A percentile compares a stretch with the other conserved stretches of the same genome.
phyloP scores from a whole-genome alignment of 2,888 invertebrate species.

The Copidosoma aretas region DNA sequence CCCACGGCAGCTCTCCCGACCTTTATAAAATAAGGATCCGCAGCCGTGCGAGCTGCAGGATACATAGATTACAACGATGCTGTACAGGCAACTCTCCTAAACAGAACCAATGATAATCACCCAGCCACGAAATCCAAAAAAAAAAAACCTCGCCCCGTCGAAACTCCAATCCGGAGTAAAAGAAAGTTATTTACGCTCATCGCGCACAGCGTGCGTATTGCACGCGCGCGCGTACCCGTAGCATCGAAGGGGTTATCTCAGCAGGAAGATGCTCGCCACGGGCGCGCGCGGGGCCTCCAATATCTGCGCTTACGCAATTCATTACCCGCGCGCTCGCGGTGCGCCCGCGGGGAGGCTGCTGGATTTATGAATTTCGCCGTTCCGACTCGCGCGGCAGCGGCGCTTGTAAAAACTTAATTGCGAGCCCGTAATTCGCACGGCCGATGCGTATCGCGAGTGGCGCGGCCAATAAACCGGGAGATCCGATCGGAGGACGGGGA shows the following conservation, averaged over 20 bases:
- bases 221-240: too few relatives aligned
- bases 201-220: too few relatives aligned
- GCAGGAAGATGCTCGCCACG: constrained; percentile 4
- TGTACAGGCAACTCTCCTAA: too few relatives aligned
- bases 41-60: too few relatives aligned
- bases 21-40: too few relatives aligned
- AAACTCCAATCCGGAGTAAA: too few relatives aligned
- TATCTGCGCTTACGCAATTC: constrained; percentile 14
- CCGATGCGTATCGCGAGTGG: constrained; percentile 5
- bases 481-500: not conserved
- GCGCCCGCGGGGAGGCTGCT: constrained; percentile 7
- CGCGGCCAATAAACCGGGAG: constrained; percentile 9
- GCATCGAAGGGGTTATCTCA: not conserved
- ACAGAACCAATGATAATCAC: too few relatives aligned
- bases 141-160: too few relatives aligned
- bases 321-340: not conserved
- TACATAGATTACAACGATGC: too few relatives aligned
- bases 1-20: too few relatives aligned
- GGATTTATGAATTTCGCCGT: constrained; percentile 18
- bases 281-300: constrained; percentile 10
- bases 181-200: too few relatives aligned
- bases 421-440: constrained; percentile 12
- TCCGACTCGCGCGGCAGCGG: constrained; percentile 2
- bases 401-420: constrained; percentile 13
- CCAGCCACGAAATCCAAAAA: too few relatives aligned